Evolutionary conservation across 2,888 invertebrate genomes (phyloP), one percentile per base, ranked within the genome.

Genomic region (Micoletzkya japonica): DNA sequence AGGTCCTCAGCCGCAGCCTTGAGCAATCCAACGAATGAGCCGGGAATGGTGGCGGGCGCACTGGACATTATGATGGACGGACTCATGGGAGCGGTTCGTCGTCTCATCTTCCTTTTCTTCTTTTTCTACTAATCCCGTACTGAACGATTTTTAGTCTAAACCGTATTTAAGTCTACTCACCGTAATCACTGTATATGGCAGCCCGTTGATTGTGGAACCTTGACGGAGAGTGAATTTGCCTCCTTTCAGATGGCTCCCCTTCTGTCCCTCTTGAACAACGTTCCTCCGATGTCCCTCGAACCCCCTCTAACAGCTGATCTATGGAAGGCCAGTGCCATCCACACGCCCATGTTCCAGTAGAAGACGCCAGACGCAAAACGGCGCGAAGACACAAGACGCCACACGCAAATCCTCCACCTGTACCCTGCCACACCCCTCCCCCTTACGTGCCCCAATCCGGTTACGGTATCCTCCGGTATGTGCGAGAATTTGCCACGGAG

Each of bases 61-160:
- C 73, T 83, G 24, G 83, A 83, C 67, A 71, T 83, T 26, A 54
- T 83, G 67, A 81, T 83, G 82, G 83, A 83, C 73, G 73, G 79
- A n/a, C 71, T 83, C 30, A 67, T 79, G 64, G 77, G 78, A 20
- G 76, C 79, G 17, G 64, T 64, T 2, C 1, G 63, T 63, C 10
- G 37, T 7, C 44, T 10, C 10, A n/a, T n/a, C n/a, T n/a, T n/a
- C n/a, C n/a, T n/a, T n/a, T n/a, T n/a, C n/a, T n/a, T n/a, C n/a
- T n/a, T n/a, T n/a, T n/a, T n/a, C n/a, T n/a, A n/a, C n/a, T n/a
- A n/a, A n/a, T n/a, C n/a, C n/a, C n/a, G n/a, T n/a, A n/a, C n/a
- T n/a, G n/a, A n/a, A n/a, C 44, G 39, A 44, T 30, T 26, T 59
- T 4, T 39, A 59, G 60, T 34, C 58, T 10, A 7, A 20, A 52